Evolutionary conservation across 2,888 invertebrate genomes (phyloP), one percentile per base, ranked within the genome.

Genomic region (Drosophila robusta): DNA sequence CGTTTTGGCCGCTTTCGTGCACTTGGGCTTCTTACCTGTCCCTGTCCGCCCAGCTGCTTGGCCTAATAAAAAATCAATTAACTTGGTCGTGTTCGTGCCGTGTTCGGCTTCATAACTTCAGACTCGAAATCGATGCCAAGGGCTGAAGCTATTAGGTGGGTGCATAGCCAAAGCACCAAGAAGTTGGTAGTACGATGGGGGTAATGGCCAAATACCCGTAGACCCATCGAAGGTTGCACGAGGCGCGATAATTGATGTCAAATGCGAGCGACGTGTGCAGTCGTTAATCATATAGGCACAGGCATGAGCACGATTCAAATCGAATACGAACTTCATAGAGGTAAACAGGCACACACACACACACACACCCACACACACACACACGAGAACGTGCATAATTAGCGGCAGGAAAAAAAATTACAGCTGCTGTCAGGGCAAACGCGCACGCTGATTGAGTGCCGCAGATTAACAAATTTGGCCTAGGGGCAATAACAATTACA

Each of bases 211-310:
- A 39, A 42, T 39, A 12, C 4, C 22, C 12, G 45, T 16, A 41
- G 7, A n/a, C 22, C 49, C 55, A 39, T 44, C 54, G 69, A 52
- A 39, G 29, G 45, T 47, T 67, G 39, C 52, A 60, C 58, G 50
- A 60, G 81, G 81, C 66, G 89, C 75, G 87, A 85, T 89, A 89
- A 85, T 89, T 89, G 87, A 85, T 89, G 87, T 85, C 82, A 87
- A 85, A 77, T 78, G 81, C 68, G 74, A 52, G 85, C 65, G 55
- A 56, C 44, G 66, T 68, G 87, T 73, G 70, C 64, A 49, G 38
- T 81, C 83, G 87, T 83, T 81, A 87, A 87, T 87, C 81, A 87
- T 78, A 57, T 68, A 38, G 65, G 55, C 56, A 60, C 58, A 78
- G 77, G 72, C 70, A 71, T 49, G 75, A 38, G 70, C 65, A 68